Base-by-base conservation (phyloP, 2,113 vertebrate species). In the Cyrtonyx montezumae region DNA sequence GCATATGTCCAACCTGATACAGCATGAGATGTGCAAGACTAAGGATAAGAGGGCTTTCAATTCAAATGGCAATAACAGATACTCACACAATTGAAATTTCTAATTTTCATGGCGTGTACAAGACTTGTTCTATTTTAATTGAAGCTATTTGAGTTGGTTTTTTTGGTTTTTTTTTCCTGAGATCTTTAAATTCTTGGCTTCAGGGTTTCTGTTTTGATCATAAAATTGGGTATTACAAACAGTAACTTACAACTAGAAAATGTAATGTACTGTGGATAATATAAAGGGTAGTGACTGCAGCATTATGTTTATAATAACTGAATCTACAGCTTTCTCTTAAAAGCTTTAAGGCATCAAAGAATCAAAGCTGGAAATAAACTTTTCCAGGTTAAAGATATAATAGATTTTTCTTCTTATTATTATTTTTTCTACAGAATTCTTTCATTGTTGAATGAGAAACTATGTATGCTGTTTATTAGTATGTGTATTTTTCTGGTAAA, bases 271-370 rank as follows among this genome's bases (percentile, higher is more conserved):
- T 65, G n/a, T 91, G 73, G 30, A 84, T 93, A 43, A 56, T 80
- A 11, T 83, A 68, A 89, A 65, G 68, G 87, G 68, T 63, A 66
- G 45, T 86, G 84, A 82, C 55, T 70, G 45, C 80, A 82, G 67
- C 62, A 23, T 67, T 94, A 30, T 79, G 43, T 68, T 80, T 82
- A 23, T 93, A 28, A 85, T 86, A 94, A 56, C 22, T 68, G 65
- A 67, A 83, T 75, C 30, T 88, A 83, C 71, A 79, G 1, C 73
- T 94, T 92, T 83, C 61, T 70, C 36, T 71, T 88, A 53, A 86
- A 90, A 94, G 94, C 93, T 96, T 96, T 95, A 95, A 96, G 61
- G 65, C 1, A 1, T 91, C 15, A 42, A 68, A 86, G 76, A 95
- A 86, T 96, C 87, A 79, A 87, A 92, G 53, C 73, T 84, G 76